A percentile compares a stretch with the other conserved stretches of the same genome.
Evolutionary conservation across 37 sponge, comb jelly and placozoan species (phyloP).

Genomic region (Bolinopsis microptera): DNA sequence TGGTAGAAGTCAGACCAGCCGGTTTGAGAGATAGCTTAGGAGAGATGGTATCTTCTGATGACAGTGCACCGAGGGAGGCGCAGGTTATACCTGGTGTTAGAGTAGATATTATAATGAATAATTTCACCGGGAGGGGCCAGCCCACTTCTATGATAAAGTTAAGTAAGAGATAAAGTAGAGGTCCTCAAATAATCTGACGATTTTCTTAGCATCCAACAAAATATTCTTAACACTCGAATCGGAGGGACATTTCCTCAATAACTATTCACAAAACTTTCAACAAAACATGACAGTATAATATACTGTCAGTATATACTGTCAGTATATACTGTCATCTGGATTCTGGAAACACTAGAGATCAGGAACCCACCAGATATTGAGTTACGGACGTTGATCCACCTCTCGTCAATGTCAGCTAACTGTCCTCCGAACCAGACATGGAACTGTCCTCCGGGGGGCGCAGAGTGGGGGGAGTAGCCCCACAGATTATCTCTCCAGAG

Average conservation of each 20-base stretch:
- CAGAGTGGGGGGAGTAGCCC: slow-evolving; percentile 79
- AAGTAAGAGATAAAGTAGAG: no score
- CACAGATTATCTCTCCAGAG: slow-evolving; percentile 83
- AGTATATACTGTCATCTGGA: no score
- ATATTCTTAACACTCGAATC: no score
- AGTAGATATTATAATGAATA: background rate
- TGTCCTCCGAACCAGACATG: slow-evolving; percentile 82
- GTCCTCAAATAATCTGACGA: no score
- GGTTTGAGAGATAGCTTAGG: slow-evolving; percentile 33
- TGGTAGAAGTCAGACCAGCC: background rate
- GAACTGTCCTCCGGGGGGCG: slow-evolving; percentile 93
- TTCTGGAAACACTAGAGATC: no score
- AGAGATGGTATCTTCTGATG: slow-evolving; percentile 39
- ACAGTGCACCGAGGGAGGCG: slow-evolving; percentile 27
- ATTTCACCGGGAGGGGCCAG: background rate
- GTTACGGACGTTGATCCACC: slow-evolving; percentile 59
- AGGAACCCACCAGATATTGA: slow-evolving; percentile 1
- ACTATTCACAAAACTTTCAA: no score
- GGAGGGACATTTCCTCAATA: no score
- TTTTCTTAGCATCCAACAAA: no score
- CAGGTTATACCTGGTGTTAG: slow-evolving; percentile 34
- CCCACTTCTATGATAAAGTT: no score
- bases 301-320: no score
- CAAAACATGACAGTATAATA: no score
- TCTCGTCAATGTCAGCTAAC: background rate